Base-by-base conservation (phyloP, 2,113 vertebrate species). In the Calyptomena viridis region DNA sequence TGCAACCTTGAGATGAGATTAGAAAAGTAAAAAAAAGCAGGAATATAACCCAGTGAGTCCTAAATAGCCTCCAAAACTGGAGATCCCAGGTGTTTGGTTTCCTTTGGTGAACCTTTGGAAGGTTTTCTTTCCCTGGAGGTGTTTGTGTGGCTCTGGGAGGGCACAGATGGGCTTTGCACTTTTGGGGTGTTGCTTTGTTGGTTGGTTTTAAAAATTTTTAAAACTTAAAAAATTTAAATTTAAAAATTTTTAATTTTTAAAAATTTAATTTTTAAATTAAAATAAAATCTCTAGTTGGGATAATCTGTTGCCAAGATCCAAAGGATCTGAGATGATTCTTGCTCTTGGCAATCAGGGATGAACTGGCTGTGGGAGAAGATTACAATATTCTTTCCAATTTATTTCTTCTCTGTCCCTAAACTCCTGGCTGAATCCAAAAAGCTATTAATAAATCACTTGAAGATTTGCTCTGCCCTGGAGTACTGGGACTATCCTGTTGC, bases 41-140 rank as follows among this genome's bases (percentile, higher is more conserved):
- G 25, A 66, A 0, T 10, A 1, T n/a, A 24, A 44, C 35, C 49
- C 50, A n/a, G 40, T 4, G 27, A 47, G 14, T 7, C 21, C 31
- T 24, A 24, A 31, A 21, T 3, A 47, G 49, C 11, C 25, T 27
- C 67, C 33, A 8, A 8, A 47, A 31, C 31, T 59, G 60, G 37
- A 40, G 30, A 37, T 63, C 3, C 4, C 20, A 33, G 8, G 7
- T 40, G 6, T 3, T 19, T 5, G 14, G 12, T 1, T 24, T 28
- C 11, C 37, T 67, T 24, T 46, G 44, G 12, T 46, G 72, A 67
- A 37, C 9, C 2, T 3, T 17, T 8, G 12, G 5, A 5, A 12
- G 42, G 1, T 31, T 7, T 23, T 55, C 11, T 25, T 22, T 53
- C 55, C 44, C 68, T 33, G 27, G 27, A 30, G 23, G 9, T 74